Evolutionary conservation across 2,113 vertebrate species (phyloP).

Genomic region (Solea senegalensis): DNA sequence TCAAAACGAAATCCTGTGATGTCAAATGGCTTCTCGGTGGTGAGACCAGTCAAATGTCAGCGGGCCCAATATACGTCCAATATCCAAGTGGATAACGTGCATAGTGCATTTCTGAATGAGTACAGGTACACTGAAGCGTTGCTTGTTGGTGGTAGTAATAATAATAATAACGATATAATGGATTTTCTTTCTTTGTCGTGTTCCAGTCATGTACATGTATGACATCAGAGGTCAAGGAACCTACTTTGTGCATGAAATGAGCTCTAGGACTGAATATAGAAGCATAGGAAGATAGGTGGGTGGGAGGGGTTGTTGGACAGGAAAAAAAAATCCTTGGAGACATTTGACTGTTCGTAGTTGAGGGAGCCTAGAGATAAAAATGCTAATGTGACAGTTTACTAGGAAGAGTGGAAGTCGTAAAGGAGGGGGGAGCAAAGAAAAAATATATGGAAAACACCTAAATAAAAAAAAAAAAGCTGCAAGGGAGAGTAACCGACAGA

Average conservation of each 20-base stretch:
- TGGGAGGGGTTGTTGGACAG: not conserved
- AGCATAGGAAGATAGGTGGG: conserved; percentile 23
- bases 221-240: conserved; percentile 68
- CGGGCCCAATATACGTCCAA: conserved; percentile 53
- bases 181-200: conserved; percentile 64
- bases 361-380: conserved; percentile 82
- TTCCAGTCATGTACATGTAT: conserved; percentile 67
- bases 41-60: conserved; percentile 84
- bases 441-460: conserved; percentile 22
- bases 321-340: conserved; percentile 47
- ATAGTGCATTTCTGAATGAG: conserved; percentile 70
- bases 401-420: conserved; percentile 43
- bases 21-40: conserved; percentile 88
- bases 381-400: conserved; percentile 66
- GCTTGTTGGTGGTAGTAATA: conserved; percentile 72
- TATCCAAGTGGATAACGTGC: conserved; percentile 48
- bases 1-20: conserved; percentile 71
- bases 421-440: not conserved
- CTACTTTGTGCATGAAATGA: conserved; percentile 73
- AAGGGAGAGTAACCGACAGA: conserved; percentile 79
- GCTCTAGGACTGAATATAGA: conserved; percentile 64
- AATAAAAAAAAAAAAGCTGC: conserved; percentile 46
- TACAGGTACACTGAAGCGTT: conserved; percentile 68
- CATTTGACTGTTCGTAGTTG: conserved; percentile 83
- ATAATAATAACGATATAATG: conserved; percentile 69